Conservation (phyloP, 92 coral and sea anemone species). For the Palythoa heliodiscus region DNA sequence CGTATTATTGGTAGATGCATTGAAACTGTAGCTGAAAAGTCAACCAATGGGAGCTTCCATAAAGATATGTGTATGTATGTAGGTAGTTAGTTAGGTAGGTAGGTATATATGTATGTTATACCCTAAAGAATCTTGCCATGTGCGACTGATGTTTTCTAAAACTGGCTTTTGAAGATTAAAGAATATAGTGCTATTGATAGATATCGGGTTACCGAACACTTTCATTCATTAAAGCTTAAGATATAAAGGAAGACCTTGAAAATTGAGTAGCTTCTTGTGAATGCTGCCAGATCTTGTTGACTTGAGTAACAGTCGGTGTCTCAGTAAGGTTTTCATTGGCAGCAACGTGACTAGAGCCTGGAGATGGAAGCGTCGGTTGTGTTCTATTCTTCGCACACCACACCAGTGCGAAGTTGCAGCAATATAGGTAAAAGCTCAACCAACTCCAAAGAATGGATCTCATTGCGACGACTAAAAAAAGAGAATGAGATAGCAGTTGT, state of each 20-base stretch:
- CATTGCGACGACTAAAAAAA: constrained; percentile 23
- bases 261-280: neutral
- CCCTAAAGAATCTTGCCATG: no score
- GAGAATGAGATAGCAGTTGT: neutral
- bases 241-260: neutral
- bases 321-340: constrained; percentile 5
- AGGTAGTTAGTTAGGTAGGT: no score
- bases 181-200: no score
- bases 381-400: neutral
- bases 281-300: neutral
- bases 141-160: no score
- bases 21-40: no score
- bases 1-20: no score
- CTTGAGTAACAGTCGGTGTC: neutral
- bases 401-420: neutral
- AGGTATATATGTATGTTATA: neutral
- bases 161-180: no score
- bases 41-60: no score
- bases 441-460: neutral
- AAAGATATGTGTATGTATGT: no score
- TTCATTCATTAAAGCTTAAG: neutral
- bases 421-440: neutral
- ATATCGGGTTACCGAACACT: neutral
- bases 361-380: neutral
- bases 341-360: neutral